These are phyloP conservation scores for Spea bombifrons DNA, from an alignment of 2,113 vertebrate genomes.

Conservation along the genomic window DNA sequence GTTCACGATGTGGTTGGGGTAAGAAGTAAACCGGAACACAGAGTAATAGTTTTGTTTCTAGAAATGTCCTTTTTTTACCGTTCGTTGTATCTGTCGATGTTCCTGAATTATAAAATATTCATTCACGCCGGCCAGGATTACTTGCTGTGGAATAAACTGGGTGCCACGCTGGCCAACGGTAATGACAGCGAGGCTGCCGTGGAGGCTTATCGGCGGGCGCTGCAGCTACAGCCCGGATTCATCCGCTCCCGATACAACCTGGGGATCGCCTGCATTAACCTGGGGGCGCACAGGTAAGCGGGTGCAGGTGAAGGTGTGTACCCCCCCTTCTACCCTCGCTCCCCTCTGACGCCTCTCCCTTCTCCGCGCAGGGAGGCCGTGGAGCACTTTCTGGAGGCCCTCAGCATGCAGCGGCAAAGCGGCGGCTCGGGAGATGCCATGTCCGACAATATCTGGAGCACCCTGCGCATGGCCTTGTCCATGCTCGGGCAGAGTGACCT, in stretches of 20 bases:
- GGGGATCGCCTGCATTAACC: conserved; percentile 96
- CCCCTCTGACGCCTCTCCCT: not conserved
- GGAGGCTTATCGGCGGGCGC: conserved; percentile 84
- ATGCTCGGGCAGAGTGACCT: conserved; percentile 97
- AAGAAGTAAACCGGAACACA: too few species aligned
- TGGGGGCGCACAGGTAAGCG: conserved; percentile 90
- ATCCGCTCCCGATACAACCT: conserved; percentile 95
- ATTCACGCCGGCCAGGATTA: conserved; percentile 74
- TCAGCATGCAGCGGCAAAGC: conserved; percentile 86
- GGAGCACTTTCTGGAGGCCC: conserved; percentile 95
- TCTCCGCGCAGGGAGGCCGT: conserved; percentile 83
- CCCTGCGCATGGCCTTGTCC: conserved; percentile 92
- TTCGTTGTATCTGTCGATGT: too few species aligned
- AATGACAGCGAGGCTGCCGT: conserved; percentile 94
- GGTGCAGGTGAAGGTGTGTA: not conserved
- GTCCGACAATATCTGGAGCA: conserved; percentile 99
- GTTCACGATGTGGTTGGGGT: too few species aligned
- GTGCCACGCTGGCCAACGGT: conserved; percentile 92
- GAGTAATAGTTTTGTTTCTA: not conserved
- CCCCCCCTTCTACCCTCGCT: too few species aligned
- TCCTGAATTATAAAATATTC: not conserved
- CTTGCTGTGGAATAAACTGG: conserved; percentile 94
- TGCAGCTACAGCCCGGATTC: conserved; percentile 94
- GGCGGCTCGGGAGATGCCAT: conserved; percentile 70
- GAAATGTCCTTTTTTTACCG: not conserved